These are phyloP conservation scores for Craseonycteris thonglongyai DNA, from an alignment of 2,113 vertebrate genomes.

Conservation along the genomic window DNA sequence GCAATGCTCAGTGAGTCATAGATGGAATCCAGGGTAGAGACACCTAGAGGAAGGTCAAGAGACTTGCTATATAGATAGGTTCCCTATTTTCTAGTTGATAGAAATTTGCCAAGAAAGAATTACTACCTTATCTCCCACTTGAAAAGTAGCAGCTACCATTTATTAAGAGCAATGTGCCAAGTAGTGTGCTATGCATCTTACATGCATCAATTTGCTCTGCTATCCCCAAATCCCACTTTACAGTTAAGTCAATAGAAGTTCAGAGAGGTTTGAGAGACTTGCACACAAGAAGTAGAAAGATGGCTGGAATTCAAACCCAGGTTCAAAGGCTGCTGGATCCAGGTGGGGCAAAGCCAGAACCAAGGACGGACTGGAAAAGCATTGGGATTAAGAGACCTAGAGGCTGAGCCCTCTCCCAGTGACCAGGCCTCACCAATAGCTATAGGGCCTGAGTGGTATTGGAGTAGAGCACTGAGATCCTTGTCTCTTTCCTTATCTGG, in stretches of 20 bases:
- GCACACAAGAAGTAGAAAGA: neutral
- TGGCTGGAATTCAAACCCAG: neutral
- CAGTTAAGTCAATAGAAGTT: neutral
- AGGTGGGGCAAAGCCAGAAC: neutral
- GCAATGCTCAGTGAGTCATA: conserved; percentile 79
- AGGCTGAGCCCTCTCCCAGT: neutral
- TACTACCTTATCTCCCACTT: neutral
- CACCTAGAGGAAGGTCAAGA: conserved; percentile 70
- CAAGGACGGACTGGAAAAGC: neutral
- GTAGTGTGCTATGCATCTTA: neutral
- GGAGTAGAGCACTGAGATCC: neutral
- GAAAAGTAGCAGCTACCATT: neutral
- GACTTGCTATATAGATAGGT: neutral
- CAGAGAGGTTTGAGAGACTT: neutral
- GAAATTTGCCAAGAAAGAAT: neutral
- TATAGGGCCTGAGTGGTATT: conserved; percentile 21
- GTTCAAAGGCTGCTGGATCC: neutral
- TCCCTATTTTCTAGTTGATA: neutral
- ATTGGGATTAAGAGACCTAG: neutral
- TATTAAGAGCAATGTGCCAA: neutral
- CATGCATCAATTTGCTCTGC: neutral
- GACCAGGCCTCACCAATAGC: conserved; percentile 48
- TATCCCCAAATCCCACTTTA: neutral
- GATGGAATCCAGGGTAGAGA: conserved; percentile 78
- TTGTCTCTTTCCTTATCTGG: conserved; percentile 26